Base-by-base conservation (phyloP, 1,140 invertebrate genomes). In the Holotrichia oblita region DNA sequence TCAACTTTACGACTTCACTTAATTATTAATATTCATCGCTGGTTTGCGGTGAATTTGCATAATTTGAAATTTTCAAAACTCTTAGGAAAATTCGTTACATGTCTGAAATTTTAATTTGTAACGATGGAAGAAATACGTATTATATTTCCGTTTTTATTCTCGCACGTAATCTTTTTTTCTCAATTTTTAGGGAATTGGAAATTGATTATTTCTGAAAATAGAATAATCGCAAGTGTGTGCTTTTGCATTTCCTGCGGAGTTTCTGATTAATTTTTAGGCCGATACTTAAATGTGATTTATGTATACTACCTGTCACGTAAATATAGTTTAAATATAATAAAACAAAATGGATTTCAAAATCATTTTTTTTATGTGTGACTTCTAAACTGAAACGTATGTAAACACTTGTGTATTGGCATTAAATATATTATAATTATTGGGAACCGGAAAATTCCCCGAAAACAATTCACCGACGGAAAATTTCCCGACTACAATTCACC, bases 21-120 rank as follows among this genome's bases (percentile, higher is more conserved):
- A 17, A 44, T 55, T 55, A 55, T 55, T 55, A 55, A 55, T 55
- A 55, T 55, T 55, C 48, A 55, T 55, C 48, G 14, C 48, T n/a
- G 12, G 48, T 17, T 55, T 14, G 48, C n/a, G 17, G 12, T 55
- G 17, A 55, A 55, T 55, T 55, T 55, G 17, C 48, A 55, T 55
- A 55, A 17, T 17, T 55, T n/a, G 7, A 6, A 55, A 55, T 55
- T 55, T 55, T 17, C 48, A 17, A 55, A 55, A 17, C 48, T 55
- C 48, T 44, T 44, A 44, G n/a, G 48, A 17, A 55, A 55, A 55
- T 55, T 55, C n/a, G 48, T 55, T 55, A n/a, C 48, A 55, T 55
- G 48, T 55, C 14, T 55, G 48, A 55, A 55, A 55, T 55, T 55
- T 55, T 55, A 55, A 55, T 55, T 55, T 55, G 48, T 55, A n/a